Base-by-base conservation (phyloP, 2,888 invertebrate genomes). In the Chaetoderma sp. region DNA sequence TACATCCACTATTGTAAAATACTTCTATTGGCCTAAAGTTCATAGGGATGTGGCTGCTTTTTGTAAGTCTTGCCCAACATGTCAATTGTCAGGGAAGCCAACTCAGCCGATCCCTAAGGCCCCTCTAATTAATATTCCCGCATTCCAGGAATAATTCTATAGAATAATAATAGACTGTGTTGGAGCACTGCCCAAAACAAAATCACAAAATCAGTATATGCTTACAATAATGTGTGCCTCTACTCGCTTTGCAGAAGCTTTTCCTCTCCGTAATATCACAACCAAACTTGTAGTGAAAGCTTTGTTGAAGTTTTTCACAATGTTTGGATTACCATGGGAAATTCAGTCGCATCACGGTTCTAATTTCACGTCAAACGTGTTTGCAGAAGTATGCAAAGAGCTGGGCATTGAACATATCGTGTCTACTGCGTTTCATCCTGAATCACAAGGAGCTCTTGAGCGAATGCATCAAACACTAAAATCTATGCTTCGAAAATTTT, bases 211-310 rank as follows among this genome's bases (percentile, higher is more conserved):
- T 39, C 27, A 44, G 27, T 60, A 44, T 36, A 18, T 60, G n/a
- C 33, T 65, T 13, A 65, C 65, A 28, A 65, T 65, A 21, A 65
- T 60, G 65, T 21, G 27, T 45, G 23, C 47, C 13, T 8, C 60
- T 21, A 59, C 57, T 13, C 27, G 63, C 33, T 65, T 60, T 23
- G 60, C 60, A 21, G 60, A 50, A 32, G 65, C 65, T 30, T 54
- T 60, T 23, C 60, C 65, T 10, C 60, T 65, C 5, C 50, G 50
- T 23, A 27, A 42, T 13, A 65, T 60, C 18, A 60, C 8, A 8
- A 23, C 65, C n/a, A 2, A 21, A 16, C 23, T 4, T 4, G 21
- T 60, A 6, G 33, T 25, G 5, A 42, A 59, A 8, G 30, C 52
- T 32, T 32, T 52, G 23, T 10, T 64, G 21, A 6, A 58, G 16